A percentile compares a stretch with the other conserved stretches of the same genome.
phyloP scores from a whole-genome alignment of 2,797 vertebrate species.

The Spinibarbus caldwelli region DNA sequence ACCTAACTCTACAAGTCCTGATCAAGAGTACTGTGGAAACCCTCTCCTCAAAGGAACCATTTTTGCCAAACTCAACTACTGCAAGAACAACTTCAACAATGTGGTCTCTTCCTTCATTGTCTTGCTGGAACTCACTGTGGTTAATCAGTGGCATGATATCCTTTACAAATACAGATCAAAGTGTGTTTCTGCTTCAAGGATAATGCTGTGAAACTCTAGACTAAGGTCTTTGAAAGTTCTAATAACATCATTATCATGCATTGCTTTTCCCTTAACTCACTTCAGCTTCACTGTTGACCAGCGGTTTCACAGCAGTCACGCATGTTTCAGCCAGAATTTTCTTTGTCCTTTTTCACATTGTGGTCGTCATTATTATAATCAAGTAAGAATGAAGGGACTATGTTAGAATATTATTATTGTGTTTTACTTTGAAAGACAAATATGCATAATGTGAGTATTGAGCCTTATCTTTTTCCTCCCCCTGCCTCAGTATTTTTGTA shows the following conservation, averaged over 20 bases:
- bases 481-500: slow-evolving; percentile 85
- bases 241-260: neutral
- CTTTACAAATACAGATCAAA: slow-evolving; percentile 67
- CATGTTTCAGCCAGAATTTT: slow-evolving; percentile 83
- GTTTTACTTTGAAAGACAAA: neutral
- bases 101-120: slow-evolving; percentile 85
- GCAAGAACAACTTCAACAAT: slow-evolving; percentile 95
- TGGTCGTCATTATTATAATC: slow-evolving; percentile 92
- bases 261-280: slow-evolving; percentile 33
- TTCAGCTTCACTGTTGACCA: slow-evolving; percentile 82
- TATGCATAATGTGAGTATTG: neutral
- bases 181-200: neutral
- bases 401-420: neutral
- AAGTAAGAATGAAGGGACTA: slow-evolving; percentile 80
- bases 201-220: slow-evolving; percentile 1
- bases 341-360: slow-evolving; percentile 89
- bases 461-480: neutral
- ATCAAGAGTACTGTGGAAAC: slow-evolving; percentile 82
- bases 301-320: slow-evolving; percentile 86
- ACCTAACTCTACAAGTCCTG: slow-evolving; percentile 57
- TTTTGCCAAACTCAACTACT: slow-evolving; percentile 86
- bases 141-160: slow-evolving; percentile 98
- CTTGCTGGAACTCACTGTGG: slow-evolving; percentile 90
- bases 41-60: slow-evolving; percentile 74
- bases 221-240: neutral